These are phyloP conservation scores for Xerus inauris DNA, from an alignment of 2,113 vertebrate species.

Conservation along the genomic window DNA sequence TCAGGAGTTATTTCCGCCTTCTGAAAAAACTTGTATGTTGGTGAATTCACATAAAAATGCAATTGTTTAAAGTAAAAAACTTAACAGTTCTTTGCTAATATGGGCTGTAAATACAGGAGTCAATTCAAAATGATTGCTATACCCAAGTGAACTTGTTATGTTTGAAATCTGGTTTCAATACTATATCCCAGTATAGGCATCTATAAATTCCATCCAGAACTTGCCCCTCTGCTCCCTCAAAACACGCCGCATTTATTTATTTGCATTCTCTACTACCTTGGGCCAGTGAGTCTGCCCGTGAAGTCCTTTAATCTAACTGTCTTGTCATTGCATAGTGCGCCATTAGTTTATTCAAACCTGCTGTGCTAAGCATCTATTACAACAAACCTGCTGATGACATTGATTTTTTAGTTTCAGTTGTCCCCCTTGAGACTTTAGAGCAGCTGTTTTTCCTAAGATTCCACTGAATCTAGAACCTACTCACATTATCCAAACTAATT, in stretches of 20 bases:
- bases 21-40: not conserved
- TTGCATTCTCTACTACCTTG: constrained; percentile 42
- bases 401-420: constrained; percentile 80
- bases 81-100: not conserved
- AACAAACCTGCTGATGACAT: constrained; percentile 75
- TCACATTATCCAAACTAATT: constrained; percentile 13
- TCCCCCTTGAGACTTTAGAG: constrained; percentile 76
- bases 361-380: constrained; percentile 82
- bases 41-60: not conserved
- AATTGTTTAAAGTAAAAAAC: not conserved
- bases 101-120: not conserved
- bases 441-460: constrained; percentile 75
- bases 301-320: constrained; percentile 80
- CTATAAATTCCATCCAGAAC: not conserved
- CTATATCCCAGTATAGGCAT: not conserved
- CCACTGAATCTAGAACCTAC: not conserved
- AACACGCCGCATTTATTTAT: not conserved
- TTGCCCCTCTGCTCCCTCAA: rapidly evolving
- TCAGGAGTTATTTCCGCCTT: not conserved
- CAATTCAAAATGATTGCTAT: not conserved
- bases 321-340: constrained; percentile 57
- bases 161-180: not conserved
- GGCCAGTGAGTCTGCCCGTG: constrained; percentile 51
- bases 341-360: constrained; percentile 79
- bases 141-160: not conserved